A percentile compares a stretch with the other conserved stretches of the same genome.
These are phyloP conservation scores for Troides aeacus DNA, from an alignment of 2,888 invertebrate species.

Conservation along the genomic window DNA sequence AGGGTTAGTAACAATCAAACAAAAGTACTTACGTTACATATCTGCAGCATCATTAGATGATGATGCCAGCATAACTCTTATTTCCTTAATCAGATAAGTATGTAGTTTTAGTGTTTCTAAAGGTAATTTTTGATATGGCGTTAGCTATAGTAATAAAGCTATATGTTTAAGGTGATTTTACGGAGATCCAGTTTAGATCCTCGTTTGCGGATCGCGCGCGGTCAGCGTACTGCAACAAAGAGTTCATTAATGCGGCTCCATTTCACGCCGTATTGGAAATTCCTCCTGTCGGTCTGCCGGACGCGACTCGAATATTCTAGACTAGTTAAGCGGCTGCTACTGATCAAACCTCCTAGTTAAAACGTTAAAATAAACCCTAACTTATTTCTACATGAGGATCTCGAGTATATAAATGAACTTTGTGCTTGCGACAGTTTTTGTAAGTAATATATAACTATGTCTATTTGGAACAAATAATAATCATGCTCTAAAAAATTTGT, in stretches of 20 bases:
- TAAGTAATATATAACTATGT: neutral
- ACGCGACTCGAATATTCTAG: slow-evolving; percentile 8
- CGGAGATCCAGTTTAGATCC: neutral
- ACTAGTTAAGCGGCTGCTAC: neutral
- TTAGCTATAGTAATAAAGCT: no score
- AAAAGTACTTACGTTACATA: no score
- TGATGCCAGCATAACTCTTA: no score
- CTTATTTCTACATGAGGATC: neutral
- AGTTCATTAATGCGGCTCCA: slow-evolving; percentile 3
- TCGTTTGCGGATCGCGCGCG: neutral
- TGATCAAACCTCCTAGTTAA: neutral
- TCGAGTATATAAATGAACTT: no score
- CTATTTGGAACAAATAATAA: no score
- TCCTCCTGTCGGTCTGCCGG: neutral
- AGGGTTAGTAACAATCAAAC: no score
- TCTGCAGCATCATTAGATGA: no score
- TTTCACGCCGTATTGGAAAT: slow-evolving; percentile 20
- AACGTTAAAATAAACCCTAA: neutral
- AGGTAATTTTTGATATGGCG: no score
- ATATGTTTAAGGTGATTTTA: neutral
- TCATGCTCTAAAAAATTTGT: no score
- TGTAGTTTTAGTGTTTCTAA: no score
- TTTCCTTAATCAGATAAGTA: no score
- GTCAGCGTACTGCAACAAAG: slow-evolving; percentile 1
- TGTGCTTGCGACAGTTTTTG: neutral